Evolutionary conservation across 2,797 vertebrate species (phyloP).

Genomic region (Anabacerthia variegaticeps): DNA sequence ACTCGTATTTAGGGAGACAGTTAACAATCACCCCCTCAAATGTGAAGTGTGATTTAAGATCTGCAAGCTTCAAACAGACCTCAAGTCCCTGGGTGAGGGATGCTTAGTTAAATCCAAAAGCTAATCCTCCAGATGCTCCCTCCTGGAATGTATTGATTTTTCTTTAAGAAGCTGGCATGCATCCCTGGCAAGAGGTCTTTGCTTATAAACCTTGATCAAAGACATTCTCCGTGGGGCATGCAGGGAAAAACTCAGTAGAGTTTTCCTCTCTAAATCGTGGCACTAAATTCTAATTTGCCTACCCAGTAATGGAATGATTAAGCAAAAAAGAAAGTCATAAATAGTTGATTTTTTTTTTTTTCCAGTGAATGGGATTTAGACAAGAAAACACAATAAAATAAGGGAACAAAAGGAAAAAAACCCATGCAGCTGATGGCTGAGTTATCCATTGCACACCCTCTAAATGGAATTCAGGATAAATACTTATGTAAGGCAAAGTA

Average conservation of each 20-base stretch:
- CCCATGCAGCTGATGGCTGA: background rate
- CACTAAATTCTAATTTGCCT: background rate
- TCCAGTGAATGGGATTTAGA: background rate
- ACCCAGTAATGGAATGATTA: background rate
- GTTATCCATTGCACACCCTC: background rate
- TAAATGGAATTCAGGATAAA: background rate
- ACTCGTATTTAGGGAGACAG: background rate
- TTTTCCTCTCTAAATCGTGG: background rate
- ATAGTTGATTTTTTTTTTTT: background rate
- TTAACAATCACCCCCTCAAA: background rate
- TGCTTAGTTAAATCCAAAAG: constrained; percentile 22
- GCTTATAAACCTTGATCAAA: constrained; percentile 19
- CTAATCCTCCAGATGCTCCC: constrained; percentile 6
- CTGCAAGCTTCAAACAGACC: background rate
- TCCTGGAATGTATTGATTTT: background rate
- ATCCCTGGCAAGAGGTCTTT: background rate
- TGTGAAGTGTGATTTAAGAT: background rate
- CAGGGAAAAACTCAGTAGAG: background rate
- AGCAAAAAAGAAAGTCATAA: background rate
- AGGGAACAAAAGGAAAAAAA: background rate
- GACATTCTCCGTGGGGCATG: background rate
- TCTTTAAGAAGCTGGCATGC: constrained; percentile 5
- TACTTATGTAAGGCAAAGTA: background rate
- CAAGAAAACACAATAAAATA: background rate
- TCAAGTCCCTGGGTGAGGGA: background rate